phyloP scores from a whole-genome alignment of 2,113 vertebrate species.

The Prochilodus magdalenae region DNA sequence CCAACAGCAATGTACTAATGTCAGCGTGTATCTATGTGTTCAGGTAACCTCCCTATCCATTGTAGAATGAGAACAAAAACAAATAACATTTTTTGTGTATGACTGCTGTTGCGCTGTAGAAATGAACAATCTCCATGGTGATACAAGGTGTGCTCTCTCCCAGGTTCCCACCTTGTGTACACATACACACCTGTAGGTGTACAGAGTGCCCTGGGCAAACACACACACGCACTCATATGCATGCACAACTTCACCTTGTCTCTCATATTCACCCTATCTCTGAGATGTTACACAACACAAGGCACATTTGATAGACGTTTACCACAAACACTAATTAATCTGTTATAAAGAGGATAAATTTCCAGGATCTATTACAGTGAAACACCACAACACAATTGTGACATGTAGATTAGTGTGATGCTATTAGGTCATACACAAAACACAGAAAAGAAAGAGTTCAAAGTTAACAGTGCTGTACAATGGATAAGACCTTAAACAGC shows the following conservation, averaged over 20 bases:
- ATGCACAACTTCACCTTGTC: background rate
- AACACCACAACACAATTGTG: no score
- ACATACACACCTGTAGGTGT: slow-evolving; percentile 30
- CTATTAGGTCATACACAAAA: no score
- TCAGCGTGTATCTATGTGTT: background rate
- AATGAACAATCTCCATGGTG: slow-evolving; percentile 30
- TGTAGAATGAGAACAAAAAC: background rate
- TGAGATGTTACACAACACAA: slow-evolving; percentile 10
- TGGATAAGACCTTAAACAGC: no score
- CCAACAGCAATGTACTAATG: background rate
- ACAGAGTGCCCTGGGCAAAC: slow-evolving; percentile 42
- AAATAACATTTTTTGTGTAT: background rate
- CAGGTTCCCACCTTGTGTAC: slow-evolving; percentile 46
- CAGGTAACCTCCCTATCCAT: background rate
- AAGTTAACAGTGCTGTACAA: no score
- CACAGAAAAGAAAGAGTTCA: no score
- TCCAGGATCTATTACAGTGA: no score
- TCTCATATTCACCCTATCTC: background rate
- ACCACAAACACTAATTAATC: no score
- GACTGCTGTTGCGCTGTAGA: background rate
- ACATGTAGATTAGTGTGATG: no score
- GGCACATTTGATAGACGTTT: background rate
- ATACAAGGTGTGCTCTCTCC: slow-evolving; percentile 39
- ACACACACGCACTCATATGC: slow-evolving; percentile 23
- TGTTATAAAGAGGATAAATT: no score